Evolutionary conservation across 2,888 invertebrate genomes (phyloP).

Genomic region (Mimachlamys varia): DNA sequence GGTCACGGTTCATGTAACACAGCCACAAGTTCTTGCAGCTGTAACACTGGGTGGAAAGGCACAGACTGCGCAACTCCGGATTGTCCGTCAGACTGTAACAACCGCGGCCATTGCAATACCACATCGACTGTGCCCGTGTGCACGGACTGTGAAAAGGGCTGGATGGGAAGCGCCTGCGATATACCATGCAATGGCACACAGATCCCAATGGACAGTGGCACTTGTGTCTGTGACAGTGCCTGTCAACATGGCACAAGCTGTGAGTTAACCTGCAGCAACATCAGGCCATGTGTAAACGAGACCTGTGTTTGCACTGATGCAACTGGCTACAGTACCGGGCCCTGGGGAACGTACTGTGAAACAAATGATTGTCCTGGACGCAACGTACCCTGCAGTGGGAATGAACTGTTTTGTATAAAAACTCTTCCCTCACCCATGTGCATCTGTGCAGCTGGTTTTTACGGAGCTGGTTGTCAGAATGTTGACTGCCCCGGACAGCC

Average conservation of each 20-base stretch:
- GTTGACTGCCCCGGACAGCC: slow-evolving; percentile 70
- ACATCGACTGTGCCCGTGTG: slow-evolving; percentile 65
- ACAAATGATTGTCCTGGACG: slow-evolving; percentile 70
- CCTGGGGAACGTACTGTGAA: slow-evolving; percentile 66
- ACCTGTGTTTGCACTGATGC: slow-evolving; percentile 66
- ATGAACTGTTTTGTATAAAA: slow-evolving; percentile 49
- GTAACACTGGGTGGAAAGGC: slow-evolving; percentile 68
- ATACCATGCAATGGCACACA: slow-evolving; percentile 66
- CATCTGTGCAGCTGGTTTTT: slow-evolving; percentile 65
- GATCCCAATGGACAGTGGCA: slow-evolving; percentile 66
- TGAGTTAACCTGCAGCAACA: slow-evolving; percentile 43
- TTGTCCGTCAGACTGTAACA: slow-evolving; percentile 65
- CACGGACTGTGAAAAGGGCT: slow-evolving; percentile 65
- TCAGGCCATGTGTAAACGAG: slow-evolving; percentile 49
- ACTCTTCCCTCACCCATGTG: slow-evolving; percentile 54
- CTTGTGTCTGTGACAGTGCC: slow-evolving; percentile 66
- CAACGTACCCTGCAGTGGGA: slow-evolving; percentile 67
- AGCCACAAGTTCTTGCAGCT: slow-evolving; percentile 57
- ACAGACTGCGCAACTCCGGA: slow-evolving; percentile 71
- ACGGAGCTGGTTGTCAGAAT: slow-evolving; percentile 64
- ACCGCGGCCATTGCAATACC: slow-evolving; percentile 63
- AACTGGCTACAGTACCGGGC: slow-evolving; percentile 53
- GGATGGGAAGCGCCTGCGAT: slow-evolving; percentile 72
- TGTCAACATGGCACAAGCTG: slow-evolving; percentile 62
- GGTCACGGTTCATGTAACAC: slow-evolving; percentile 65